Base-by-base conservation (phyloP, 1,140 invertebrate genomes). In the Drosophila pallidifrons region DNA sequence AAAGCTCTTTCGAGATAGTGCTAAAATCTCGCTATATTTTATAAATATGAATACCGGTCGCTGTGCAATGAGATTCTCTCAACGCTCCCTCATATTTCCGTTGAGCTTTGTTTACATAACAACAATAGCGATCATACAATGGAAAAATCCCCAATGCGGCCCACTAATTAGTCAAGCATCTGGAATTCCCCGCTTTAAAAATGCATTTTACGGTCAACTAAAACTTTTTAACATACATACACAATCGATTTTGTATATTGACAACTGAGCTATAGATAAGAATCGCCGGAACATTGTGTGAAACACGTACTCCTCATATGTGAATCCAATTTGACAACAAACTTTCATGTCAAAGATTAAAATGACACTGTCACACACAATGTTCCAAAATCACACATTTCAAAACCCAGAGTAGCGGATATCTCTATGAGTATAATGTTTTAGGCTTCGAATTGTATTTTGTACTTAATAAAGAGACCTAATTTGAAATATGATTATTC, bases 1-100 rank as follows among this genome's bases (percentile, higher is more conserved):
- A 71, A 74, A 20, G 64, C 38, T 25, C 86, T 92, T 69, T 68
- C 75, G 1, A 58, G 66, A 1, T 69, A 86, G 49, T 89, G 73
- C 49, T 89, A 85, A 54, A 32, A 15, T 3, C 5, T 32, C 30
- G 5, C n/a, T 20, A 32, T 13, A 11, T 16, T 16, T 15, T 5
- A 38, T 10, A 3, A 16, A 11, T 35, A 32, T 43, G 45, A 4
- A 47, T 20, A 49, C 20, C 3, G 2, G 20, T 49, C 25, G 2
- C 28, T n/a, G 7, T 8, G 4, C 3, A 43, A 35, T 30, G 47
- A 28, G 51, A 38, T 59, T 75, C 64, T 80, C 77, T 75, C 65
- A 80, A 80, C 71, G 49, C 8, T 55, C n/a, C 8, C 38, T 43
- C 15, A n/a, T 8, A 5, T 10, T 10, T 3, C 7, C 35, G 35